Base-by-base conservation (phyloP, 2,888 invertebrate genomes). In the Cataglyphis albicans region DNA sequence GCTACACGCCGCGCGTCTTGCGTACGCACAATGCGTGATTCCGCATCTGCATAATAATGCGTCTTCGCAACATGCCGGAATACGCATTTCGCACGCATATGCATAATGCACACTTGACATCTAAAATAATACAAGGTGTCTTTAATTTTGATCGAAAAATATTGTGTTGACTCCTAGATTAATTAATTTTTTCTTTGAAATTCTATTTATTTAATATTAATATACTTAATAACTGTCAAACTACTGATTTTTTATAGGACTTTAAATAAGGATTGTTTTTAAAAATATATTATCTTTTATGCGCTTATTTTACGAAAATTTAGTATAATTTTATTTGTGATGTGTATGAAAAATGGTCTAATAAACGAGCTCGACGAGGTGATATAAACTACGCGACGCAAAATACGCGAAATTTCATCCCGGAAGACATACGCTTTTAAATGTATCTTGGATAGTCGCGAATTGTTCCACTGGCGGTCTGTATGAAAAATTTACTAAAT, bases 401-500 rank as follows among this genome's bases (percentile, higher is more conserved):
- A 48, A 76, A 55, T 44, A 25, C 52, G 44, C 29, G 29, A 82
- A 82, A 67, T 52, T 67, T 59, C 38, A n/a, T 76, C 35, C 3
- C 25, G 25, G 35, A 57, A 5, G 41, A 59, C 35, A 59, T 44
- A 48, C 29, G 15, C 52, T 21, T 48, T 57, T 67, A 61, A 52
- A 64, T 29, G 25, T 65, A 21, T 48, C 29, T 48, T 52, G n/a
- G n/a, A 4, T n/a, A 25, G 21, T 48, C n/a, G 21, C n/a, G 29
- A 74, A 81, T 73, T 41, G 41, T 64, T 73, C 61, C 18, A 18
- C 52, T 12, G 59, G 25, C 15, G 38, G 44, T 18, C 21, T 29
- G 35, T 65, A 65, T 67, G 61, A 82, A 76, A 67, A 61, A 76
- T 82, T 59, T 75, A 67, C 18, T 76, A 75, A 61, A 82, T 59